Conservation (phyloP, 30 jellyfish, hydroid and myxozoan genomes). For the Aurelia coerulea region DNA sequence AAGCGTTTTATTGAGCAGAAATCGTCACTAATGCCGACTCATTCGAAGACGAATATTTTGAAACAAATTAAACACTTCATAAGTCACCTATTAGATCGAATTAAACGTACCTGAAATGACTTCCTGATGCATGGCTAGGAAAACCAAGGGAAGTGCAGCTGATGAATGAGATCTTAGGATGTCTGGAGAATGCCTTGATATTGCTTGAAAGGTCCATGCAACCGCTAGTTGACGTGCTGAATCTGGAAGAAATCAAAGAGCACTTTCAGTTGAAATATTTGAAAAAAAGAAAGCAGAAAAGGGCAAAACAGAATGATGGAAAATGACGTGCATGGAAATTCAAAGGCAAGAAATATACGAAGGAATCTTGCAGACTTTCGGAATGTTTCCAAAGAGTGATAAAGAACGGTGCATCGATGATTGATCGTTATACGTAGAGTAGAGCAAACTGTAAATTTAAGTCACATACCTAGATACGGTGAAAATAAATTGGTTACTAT, state of each 20-base stretch:
- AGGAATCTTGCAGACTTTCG: neutral
- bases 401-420: neutral
- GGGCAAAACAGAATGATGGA: no score
- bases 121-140: constrained; percentile 86
- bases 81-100: neutral
- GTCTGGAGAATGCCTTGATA: constrained; percentile 82
- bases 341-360: no score
- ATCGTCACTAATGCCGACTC: no score
- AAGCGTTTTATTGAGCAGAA: no score
- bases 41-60: no score
- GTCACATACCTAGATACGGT: no score
- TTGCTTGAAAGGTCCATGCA: constrained; percentile 82
- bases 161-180: constrained; percentile 60
- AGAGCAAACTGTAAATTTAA: no score
- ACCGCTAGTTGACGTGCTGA: constrained; percentile 67
- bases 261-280: no score
- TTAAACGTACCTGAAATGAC: constrained; percentile 18
- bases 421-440: neutral
- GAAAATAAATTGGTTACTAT: no score
- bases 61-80: no score
- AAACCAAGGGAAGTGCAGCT: constrained; percentile 70
- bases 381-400: neutral
- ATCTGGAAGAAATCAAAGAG: constrained; percentile 36
- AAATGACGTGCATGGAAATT: no score
- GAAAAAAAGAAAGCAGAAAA: no score